phyloP scores from a whole-genome alignment of 1,140 invertebrate genomes.

The Hyposmocoma kahamanoa region DNA sequence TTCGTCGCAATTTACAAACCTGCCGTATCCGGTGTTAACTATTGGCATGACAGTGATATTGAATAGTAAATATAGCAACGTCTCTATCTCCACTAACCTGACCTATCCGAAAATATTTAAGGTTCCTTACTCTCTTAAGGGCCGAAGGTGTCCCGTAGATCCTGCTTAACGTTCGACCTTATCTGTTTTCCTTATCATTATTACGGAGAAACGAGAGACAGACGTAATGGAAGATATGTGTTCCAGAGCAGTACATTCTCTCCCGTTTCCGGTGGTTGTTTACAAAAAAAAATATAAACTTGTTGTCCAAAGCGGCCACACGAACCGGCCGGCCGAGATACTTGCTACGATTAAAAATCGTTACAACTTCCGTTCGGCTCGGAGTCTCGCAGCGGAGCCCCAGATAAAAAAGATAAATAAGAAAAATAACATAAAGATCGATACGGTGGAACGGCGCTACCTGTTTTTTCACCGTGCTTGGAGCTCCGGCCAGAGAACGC shows the following conservation, averaged over 20 bases:
- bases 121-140: no score
- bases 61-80: no score
- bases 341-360: constrained; percentile 70
- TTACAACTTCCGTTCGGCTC: constrained; percentile 69
- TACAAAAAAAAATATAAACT: constrained; percentile 62
- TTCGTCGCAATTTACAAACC: constrained; percentile 45
- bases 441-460: constrained; percentile 66
- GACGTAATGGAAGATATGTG: constrained; percentile 67
- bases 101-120: no score
- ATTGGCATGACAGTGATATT: no score
- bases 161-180: constrained; percentile 25
- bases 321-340: constrained; percentile 59
- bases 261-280: constrained; percentile 66
- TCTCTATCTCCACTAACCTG: no score
- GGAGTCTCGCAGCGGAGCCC: constrained; percentile 48
- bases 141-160: constrained; percentile 16
- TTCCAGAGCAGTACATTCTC: constrained; percentile 50
- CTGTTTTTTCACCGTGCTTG: constrained; percentile 61
- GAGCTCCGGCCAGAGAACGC: constrained; percentile 46
- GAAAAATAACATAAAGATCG: constrained; percentile 71
- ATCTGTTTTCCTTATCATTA: constrained; percentile 54
- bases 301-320: constrained; percentile 44
- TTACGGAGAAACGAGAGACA: constrained; percentile 49
- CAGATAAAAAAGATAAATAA: constrained; percentile 70
- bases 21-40: constrained; percentile 30